Evolutionary conservation across 2,113 vertebrate genomes (phyloP), one percentile per base, ranked within the genome.

Genomic region (Antennarius striatus): DNA sequence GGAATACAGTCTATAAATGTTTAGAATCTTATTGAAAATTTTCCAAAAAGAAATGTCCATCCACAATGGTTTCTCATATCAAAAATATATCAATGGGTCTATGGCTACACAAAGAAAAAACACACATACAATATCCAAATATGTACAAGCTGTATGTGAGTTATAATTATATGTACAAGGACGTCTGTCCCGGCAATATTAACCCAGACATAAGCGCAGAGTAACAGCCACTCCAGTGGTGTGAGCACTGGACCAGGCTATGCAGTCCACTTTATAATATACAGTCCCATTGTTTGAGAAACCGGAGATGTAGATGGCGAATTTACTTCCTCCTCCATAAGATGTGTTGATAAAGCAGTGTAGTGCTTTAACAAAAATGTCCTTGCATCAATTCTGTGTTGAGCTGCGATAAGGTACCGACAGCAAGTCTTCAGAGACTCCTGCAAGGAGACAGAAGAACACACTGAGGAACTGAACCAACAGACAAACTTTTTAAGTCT

Each of bases 71-170:
- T 88, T 72, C 63, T 90, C 80, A 89, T 93, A 92, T 93, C 86
- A 93, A 93, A 93, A 92, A 93, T 93, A 93, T 92, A 92, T 88
- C 79, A 87, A 77, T 80, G 50, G 77, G 86, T 90, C 87, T 88
- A 89, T 90, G 79, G 76, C 90, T 90, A 92, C 89, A 90, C 87
- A 90, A 82, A 85, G 68, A 88, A 78, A 90, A 55, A 84, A 83
- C 63, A 75, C 84, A 90, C 88, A 89, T 86, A 91, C 82, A 88
- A 92, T 87, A 91, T 84, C 54, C 84, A 92, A 91, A 92, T 92
- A 92, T 92, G 75, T 92, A 93, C 91, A 93, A 59, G 79, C 85
- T 87, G 86, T 88, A 89, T 91, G 89, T 73, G 79, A 90, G 82
- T 63, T 46, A 68, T 77, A 78, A 83, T 85, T 91, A 90, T 93